Percentiles rank a stretch among this genome's conserved stretches.
Conservation (phyloP, 2,113 vertebrate species). For the Grantiella picta region DNA sequence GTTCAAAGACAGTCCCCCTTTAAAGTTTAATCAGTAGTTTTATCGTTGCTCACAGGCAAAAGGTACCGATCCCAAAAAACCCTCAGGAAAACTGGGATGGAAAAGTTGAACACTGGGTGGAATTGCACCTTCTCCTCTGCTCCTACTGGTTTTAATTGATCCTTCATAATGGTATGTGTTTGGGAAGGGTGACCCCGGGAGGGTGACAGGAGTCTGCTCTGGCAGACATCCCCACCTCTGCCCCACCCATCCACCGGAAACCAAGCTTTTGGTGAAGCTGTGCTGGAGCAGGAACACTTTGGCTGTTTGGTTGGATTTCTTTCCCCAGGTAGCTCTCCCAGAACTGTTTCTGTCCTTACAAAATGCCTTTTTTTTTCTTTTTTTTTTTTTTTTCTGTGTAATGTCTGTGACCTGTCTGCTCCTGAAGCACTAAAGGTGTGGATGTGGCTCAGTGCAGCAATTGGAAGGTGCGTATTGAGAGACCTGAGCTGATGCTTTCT, state of each 20-base stretch:
- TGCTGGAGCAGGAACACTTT: not conserved
- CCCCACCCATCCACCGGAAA: not conserved
- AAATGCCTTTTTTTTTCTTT: not conserved
- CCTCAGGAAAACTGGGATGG: not conserved
- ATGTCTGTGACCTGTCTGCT: not conserved
- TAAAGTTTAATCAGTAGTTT: constrained; percentile 53
- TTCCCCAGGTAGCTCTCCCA: not conserved
- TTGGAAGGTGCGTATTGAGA: not conserved
- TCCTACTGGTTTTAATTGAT: not conserved
- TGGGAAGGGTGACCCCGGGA: not conserved
- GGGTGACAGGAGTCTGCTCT: not conserved
- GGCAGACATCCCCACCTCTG: not conserved
- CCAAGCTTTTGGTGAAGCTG: not conserved
- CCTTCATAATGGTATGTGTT: not conserved
- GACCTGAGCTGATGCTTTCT: not conserved
- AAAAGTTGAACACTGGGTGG: not conserved
- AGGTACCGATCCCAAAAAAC: not conserved
- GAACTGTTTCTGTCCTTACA: not conserved
- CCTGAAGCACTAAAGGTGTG: not conserved
- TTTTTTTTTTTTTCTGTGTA: not conserved
- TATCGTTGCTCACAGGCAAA: constrained; percentile 25
- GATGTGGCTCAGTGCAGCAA: not conserved
- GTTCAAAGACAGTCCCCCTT: constrained; percentile 50
- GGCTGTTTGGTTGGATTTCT: not conserved
- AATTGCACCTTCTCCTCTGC: not conserved